These are phyloP conservation scores for Leptopterna dolabrata DNA, from an alignment of 2,888 invertebrate species.

Conservation along the genomic window DNA sequence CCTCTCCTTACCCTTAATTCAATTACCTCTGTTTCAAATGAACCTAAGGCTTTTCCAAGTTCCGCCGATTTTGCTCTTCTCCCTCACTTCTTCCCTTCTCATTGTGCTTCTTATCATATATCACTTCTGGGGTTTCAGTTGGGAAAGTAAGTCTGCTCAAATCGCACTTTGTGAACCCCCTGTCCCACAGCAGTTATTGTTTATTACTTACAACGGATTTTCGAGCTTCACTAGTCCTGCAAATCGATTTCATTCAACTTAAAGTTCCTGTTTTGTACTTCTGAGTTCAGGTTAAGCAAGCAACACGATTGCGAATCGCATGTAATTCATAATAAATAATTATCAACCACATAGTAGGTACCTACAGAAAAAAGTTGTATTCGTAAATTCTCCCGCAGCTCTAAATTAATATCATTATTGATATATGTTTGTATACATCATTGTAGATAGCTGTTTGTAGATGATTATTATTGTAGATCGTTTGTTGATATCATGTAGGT, in stretches of 20 bases:
- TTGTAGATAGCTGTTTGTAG: too few species aligned
- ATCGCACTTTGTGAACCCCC: neutral
- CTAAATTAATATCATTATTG: too few species aligned
- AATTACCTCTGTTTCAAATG: conserved; percentile 43
- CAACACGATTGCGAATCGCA: too few species aligned
- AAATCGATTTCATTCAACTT: neutral
- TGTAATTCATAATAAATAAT: too few species aligned
- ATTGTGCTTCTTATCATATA: neutral
- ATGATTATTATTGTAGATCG: too few species aligned
- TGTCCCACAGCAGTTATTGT: neutral
- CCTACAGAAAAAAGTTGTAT: too few species aligned
- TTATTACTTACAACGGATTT: neutral
- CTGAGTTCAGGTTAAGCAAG: too few species aligned
- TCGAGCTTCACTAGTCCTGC: neutral
- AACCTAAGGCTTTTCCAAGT: conserved; percentile 19
- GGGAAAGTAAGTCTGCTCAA: neutral
- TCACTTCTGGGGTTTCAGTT: neutral
- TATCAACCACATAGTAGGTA: too few species aligned
- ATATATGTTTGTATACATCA: too few species aligned
- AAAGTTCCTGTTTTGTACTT: neutral
- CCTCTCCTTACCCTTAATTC: conserved; percentile 9
- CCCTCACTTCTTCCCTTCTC: neutral
- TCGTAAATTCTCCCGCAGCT: too few species aligned
- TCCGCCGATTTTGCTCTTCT: conserved; percentile 20
- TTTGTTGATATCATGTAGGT: too few species aligned